phyloP scores from a whole-genome alignment of 2,797 vertebrate genomes.

The Rhinogobio ventralis region DNA sequence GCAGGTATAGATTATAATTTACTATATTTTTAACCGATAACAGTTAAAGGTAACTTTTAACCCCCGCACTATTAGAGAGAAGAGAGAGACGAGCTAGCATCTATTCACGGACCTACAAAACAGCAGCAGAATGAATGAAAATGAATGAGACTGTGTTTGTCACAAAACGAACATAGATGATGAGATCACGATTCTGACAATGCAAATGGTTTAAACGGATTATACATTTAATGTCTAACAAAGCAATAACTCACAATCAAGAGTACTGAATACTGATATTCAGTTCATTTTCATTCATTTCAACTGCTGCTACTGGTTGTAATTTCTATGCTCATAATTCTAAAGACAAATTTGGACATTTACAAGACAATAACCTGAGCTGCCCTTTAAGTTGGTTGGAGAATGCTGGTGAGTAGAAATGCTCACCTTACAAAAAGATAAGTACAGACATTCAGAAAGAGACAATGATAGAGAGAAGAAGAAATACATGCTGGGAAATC shows the following conservation, averaged over 20 bases:
- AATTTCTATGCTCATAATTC: background rate
- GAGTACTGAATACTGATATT: background rate
- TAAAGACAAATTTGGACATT: background rate
- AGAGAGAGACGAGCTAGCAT: no score
- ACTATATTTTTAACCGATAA: no score
- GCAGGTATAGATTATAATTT: no score
- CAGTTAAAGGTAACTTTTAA: no score
- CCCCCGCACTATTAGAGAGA: no score
- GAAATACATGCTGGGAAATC: slow-evolving; percentile 63
- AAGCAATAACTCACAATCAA: background rate
- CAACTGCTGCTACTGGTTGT: background rate
- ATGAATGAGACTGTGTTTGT: background rate
- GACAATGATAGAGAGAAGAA: slow-evolving; percentile 43
- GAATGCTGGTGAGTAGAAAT: background rate
- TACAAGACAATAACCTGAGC: background rate
- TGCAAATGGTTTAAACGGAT: background rate
- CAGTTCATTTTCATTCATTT: background rate
- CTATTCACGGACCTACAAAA: no score
- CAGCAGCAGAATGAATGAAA: background rate
- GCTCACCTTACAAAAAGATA: background rate
- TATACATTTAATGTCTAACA: background rate
- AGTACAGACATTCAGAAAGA: slow-evolving; percentile 13
- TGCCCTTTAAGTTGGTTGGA: background rate
- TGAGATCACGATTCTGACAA: background rate
- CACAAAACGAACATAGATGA: background rate